phyloP scores from a whole-genome alignment of 2,113 vertebrate genomes.

The Cacatua alba region DNA sequence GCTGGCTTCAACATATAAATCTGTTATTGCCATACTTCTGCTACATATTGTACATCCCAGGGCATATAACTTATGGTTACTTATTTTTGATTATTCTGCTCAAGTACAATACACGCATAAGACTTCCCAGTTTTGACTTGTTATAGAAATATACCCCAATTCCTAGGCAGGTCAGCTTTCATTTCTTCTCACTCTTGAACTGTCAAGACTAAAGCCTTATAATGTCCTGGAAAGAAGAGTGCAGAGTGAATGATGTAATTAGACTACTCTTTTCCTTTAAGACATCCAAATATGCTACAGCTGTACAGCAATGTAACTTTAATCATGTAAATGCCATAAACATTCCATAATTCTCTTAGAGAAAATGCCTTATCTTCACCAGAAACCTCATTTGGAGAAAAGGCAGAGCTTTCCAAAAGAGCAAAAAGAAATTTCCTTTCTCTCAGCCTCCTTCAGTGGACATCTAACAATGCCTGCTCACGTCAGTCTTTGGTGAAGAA shows the following conservation, averaged over 20 bases:
- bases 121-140: background rate
- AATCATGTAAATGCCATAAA: background rate
- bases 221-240: background rate
- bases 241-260: background rate
- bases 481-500: background rate
- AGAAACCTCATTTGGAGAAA: background rate
- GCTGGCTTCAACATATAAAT: background rate
- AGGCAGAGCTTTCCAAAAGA: slow-evolving; percentile 8
- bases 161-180: background rate
- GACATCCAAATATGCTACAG: background rate
- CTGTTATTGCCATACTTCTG: background rate
- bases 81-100: background rate
- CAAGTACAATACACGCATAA: background rate
- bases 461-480: background rate
- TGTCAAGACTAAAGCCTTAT: background rate
- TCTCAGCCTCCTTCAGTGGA: background rate
- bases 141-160: background rate
- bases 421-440: background rate
- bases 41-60: background rate
- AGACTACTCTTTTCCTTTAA: background rate
- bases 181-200: background rate
- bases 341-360: background rate
- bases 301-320: background rate
- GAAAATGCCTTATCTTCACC: background rate
- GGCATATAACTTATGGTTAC: background rate